phyloP scores from a whole-genome alignment of 1,140 invertebrate species.

The Drosophila triauraria region DNA sequence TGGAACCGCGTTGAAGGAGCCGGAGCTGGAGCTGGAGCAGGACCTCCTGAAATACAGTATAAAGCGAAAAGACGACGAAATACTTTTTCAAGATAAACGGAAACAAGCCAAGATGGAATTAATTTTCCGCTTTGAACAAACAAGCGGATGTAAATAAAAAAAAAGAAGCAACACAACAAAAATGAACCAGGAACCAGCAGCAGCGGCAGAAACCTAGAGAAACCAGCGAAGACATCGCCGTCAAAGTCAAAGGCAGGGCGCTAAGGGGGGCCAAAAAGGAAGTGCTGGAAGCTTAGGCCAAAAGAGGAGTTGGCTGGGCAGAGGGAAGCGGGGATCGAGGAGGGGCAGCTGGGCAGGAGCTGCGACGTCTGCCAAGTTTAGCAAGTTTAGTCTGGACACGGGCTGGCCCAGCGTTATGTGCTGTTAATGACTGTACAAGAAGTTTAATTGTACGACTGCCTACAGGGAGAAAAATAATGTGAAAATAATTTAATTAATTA shows the following conservation, averaged over 20 bases:
- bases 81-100: slow-evolving; percentile 85
- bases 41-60: slow-evolving; percentile 32
- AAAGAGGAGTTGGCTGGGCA: neutral
- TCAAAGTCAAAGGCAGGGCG: slow-evolving; percentile 37
- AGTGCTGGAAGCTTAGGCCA: slow-evolving; percentile 25
- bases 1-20: slow-evolving; percentile 19
- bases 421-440: slow-evolving; percentile 82
- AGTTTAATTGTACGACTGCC: slow-evolving; percentile 72
- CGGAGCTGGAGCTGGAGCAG: neutral
- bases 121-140: slow-evolving; percentile 85
- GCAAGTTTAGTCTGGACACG: slow-evolving; percentile 58
- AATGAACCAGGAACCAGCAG: slow-evolving; percentile 31
- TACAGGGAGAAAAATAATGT: slow-evolving; percentile 24
- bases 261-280: slow-evolving; percentile 9
- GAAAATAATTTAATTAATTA: fast-evolving
- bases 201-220: slow-evolving; percentile 33
- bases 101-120: slow-evolving; percentile 85
- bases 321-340: no score
- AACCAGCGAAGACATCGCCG: slow-evolving; percentile 38
- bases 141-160: slow-evolving; percentile 85
- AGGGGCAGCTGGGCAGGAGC: slow-evolving; percentile 13
- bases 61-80: slow-evolving; percentile 77
- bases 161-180: slow-evolving; percentile 26
- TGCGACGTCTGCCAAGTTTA: slow-evolving; percentile 68
- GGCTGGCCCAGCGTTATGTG: slow-evolving; percentile 70